These are phyloP conservation scores for Archocentrus centrarchus DNA, from an alignment of 2,113 vertebrate genomes.

Conservation along the genomic window DNA sequence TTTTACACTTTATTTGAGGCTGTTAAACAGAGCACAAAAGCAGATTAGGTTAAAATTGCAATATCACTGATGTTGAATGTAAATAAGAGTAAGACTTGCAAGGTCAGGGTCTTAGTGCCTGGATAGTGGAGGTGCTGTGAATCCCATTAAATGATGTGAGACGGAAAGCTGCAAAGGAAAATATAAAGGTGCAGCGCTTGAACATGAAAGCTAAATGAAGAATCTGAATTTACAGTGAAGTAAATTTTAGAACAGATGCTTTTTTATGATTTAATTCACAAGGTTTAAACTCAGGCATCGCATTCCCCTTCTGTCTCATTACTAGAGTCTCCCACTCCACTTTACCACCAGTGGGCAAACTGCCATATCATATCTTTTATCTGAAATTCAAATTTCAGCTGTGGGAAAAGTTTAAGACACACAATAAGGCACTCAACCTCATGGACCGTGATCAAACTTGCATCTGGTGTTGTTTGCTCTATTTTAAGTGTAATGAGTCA, in stretches of 20 bases:
- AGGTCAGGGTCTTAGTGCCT: not conserved
- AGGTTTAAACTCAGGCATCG: not conserved
- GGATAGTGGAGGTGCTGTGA: not conserved
- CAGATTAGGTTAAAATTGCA: constrained; percentile 18
- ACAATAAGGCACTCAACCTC: not conserved
- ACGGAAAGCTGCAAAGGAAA: not conserved
- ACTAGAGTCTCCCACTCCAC: not conserved
- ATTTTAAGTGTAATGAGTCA: not conserved
- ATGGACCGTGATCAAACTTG: not conserved
- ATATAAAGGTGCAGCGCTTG: not conserved
- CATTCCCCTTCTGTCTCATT: not conserved
- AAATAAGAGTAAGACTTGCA: constrained; percentile 20
- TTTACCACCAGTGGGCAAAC: not conserved
- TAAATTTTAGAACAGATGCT: not conserved
- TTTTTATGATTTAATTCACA: not conserved
- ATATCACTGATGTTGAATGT: constrained; percentile 16
- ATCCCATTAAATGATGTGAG: not conserved
- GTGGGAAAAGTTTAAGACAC: not conserved
- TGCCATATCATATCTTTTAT: not conserved
- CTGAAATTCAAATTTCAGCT: not conserved
- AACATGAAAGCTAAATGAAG: not conserved
- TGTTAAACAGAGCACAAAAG: not conserved
- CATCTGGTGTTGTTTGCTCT: not conserved
- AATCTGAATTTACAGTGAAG: not conserved
- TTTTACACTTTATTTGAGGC: constrained; percentile 18